phyloP scores from a whole-genome alignment of 1,140 invertebrate species.

The Agrilus planipennis region DNA sequence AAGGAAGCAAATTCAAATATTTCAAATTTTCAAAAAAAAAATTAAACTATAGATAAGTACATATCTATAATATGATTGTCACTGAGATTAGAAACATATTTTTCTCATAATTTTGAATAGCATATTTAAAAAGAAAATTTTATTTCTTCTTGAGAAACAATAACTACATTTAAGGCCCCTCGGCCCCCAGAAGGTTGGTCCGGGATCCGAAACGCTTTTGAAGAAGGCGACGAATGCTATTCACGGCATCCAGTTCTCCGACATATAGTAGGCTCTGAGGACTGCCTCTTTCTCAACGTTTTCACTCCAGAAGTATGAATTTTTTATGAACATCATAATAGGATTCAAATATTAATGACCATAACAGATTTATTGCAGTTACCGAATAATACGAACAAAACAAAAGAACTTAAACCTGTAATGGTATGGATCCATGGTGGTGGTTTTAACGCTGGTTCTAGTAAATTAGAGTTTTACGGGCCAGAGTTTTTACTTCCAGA shows the following conservation, averaged over 20 bases:
- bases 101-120: not conserved
- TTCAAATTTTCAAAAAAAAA: no score
- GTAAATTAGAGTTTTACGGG: conserved; percentile 38
- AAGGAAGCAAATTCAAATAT: no score
- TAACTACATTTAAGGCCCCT: conserved; percentile 36
- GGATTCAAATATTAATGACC: not conserved
- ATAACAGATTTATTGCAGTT: not conserved
- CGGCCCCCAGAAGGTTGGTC: conserved; percentile 42
- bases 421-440: conserved; percentile 61
- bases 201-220: conserved; percentile 36
- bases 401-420: conserved; percentile 38
- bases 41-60: no score
- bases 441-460: conserved; percentile 43
- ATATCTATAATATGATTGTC: no score
- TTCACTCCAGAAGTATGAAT: conserved; percentile 39
- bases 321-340: not conserved
- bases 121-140: not conserved
- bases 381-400: not conserved
- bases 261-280: conserved; percentile 41
- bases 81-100: not conserved
- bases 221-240: conserved; percentile 25
- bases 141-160: not conserved
- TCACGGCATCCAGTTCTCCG: not conserved
- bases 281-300: conserved; percentile 63
- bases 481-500: conserved; percentile 52